Percentiles rank a stretch among this genome's conserved stretches.
phyloP scores from a whole-genome alignment of 2,113 vertebrate genomes.

The Centropus unirufus region DNA sequence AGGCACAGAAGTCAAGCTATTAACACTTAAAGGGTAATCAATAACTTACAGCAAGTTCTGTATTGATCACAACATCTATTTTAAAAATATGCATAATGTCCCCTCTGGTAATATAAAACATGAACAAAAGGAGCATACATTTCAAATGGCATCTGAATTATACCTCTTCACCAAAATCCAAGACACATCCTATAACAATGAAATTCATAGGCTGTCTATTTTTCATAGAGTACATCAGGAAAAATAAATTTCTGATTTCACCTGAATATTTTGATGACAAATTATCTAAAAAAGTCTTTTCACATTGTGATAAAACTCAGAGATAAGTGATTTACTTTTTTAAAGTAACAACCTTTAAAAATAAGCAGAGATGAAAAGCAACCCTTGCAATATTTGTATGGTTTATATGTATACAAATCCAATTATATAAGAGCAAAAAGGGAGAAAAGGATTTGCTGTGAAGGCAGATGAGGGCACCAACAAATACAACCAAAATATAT shows the following conservation, averaged over 20 bases:
- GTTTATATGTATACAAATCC: not conserved
- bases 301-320: not conserved
- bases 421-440: not conserved
- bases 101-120: not conserved
- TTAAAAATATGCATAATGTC: conserved; percentile 3
- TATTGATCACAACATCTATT: not conserved
- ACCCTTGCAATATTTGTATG: not conserved
- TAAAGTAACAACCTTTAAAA: conserved; percentile 12
- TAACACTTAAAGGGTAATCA: conserved; percentile 21
- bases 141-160: not conserved
- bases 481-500: not conserved
- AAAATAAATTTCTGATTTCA: not conserved
- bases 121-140: not conserved
- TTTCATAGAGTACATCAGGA: not conserved
- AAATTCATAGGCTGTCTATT: not conserved
- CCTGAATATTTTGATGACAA: not conserved
- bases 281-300: not conserved
- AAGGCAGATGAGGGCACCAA: not conserved
- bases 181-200: not conserved
- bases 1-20: not conserved
- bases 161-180: not conserved
- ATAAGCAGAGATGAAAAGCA: not conserved
- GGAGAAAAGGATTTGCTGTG: not conserved
- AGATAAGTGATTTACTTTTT: not conserved
- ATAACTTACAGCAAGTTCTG: conserved; percentile 45